Evolutionary conservation across 1,140 invertebrate species (phyloP).

Genomic region (Papilio machaon): DNA sequence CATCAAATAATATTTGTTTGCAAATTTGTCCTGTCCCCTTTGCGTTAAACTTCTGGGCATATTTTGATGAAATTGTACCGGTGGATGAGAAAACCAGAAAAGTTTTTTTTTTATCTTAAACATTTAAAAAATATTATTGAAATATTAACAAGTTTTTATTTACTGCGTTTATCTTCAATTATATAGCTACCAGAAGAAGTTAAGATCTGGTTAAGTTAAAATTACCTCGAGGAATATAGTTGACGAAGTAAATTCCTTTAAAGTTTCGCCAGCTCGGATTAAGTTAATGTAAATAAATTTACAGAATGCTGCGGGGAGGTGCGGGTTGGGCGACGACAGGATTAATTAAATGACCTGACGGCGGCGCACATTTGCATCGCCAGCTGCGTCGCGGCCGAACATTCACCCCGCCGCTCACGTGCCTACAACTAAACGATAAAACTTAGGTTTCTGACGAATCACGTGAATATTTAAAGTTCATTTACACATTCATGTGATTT

Average conservation of each 20-base stretch:
- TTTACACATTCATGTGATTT: neutral
- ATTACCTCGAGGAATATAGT: neutral
- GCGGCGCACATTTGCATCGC: neutral
- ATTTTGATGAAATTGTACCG: too few relatives aligned
- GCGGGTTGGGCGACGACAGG: slow-evolving; percentile 3
- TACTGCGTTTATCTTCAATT: neutral
- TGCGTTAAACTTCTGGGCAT: too few relatives aligned
- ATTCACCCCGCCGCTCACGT: neutral
- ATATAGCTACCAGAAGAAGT: neutral
- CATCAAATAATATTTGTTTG: too few relatives aligned
- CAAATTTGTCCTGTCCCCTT: too few relatives aligned
- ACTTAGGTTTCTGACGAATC: neutral
- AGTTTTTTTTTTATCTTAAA: too few relatives aligned
- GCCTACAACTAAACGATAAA: neutral
- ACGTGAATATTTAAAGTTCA: neutral
- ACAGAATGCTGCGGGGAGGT: neutral
- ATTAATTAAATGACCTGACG: slow-evolving; percentile 15
- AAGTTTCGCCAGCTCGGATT: neutral
- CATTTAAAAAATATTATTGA: too few relatives aligned
- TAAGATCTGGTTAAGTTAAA: neutral
- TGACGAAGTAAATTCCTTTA: slow-evolving; percentile 1
- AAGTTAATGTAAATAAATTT: slow-evolving; percentile 12
- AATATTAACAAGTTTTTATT: too few relatives aligned
- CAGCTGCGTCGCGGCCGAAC: neutral
- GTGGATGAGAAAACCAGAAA: too few relatives aligned